Conservation (phyloP, 2,888 invertebrate species). For the Schizotus pectinicornis region DNA sequence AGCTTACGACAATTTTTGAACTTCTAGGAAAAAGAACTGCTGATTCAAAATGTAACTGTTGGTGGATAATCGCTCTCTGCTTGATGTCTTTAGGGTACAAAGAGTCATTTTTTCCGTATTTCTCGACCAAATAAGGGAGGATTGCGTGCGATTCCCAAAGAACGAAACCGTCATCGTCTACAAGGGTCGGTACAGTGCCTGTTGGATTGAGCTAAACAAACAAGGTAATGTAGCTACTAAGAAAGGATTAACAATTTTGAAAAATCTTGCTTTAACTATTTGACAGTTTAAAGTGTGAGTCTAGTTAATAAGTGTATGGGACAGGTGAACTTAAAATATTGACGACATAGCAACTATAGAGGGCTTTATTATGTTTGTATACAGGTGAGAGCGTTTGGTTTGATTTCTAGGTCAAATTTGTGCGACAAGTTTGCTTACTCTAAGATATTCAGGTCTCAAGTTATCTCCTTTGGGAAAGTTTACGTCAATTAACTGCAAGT, state of each 20-base stretch:
- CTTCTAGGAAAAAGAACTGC: constrained; percentile 60
- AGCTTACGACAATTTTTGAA: constrained; percentile 38
- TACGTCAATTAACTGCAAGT: constrained; percentile 54
- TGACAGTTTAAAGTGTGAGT: no score
- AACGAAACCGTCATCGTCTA: constrained; percentile 63
- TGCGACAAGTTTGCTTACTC: no score
- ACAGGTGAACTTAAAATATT: no score
- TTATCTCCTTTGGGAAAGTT: constrained; percentile 54
- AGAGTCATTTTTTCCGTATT: constrained; percentile 62
- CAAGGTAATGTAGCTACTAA: no score
- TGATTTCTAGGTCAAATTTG: neutral
- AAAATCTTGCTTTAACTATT: no score
- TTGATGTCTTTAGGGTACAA: constrained; percentile 65
- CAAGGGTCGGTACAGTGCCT: constrained; percentile 64
- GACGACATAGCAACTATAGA: no score
- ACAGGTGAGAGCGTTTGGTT: neutral
- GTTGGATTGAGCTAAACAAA: constrained; percentile 63
- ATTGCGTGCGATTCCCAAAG: constrained; percentile 62
- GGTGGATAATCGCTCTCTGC: constrained; percentile 62
- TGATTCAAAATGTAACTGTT: constrained; percentile 63
- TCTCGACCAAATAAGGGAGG: constrained; percentile 60
- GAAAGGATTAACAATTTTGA: no score
- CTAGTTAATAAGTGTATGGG: no score
- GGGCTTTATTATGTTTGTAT: neutral
- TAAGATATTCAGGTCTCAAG: constrained; percentile 50